Conservation (phyloP, 2,797 vertebrate genomes). For the Poecilia gillii region DNA sequence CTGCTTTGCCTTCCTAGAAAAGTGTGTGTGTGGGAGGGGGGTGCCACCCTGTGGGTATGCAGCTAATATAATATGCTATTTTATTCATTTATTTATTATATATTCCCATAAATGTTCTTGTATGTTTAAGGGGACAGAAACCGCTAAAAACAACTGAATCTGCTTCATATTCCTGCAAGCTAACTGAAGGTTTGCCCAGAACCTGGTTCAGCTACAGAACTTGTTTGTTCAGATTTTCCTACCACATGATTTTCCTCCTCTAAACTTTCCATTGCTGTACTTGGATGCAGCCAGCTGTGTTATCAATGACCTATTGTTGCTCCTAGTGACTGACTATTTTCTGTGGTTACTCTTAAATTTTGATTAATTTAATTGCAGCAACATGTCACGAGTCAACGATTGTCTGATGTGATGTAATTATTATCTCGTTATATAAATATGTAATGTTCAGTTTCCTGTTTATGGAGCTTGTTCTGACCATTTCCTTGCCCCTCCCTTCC, state of each 20-base stretch:
- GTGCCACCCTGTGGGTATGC: background rate
- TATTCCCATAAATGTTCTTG: background rate
- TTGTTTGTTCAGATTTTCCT: background rate
- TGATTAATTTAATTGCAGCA: background rate
- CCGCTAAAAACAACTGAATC: background rate
- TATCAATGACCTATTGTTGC: background rate
- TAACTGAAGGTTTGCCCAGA: background rate
- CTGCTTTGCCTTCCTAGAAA: background rate
- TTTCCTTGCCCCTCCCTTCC: conserved; percentile 4
- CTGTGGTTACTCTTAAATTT: background rate
- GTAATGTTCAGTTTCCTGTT: conserved; percentile 11
- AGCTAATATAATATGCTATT: too few relatives aligned
- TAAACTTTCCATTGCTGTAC: background rate
- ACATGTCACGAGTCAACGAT: background rate
- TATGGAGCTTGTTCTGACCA: conserved; percentile 19
- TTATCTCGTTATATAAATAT: background rate
- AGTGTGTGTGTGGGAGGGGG: too few relatives aligned
- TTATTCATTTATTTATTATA: too few relatives aligned
- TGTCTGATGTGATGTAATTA: background rate
- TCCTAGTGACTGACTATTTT: background rate
- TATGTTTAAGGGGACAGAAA: background rate
- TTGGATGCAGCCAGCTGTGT: background rate
- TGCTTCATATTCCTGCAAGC: background rate
- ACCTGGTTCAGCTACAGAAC: background rate
- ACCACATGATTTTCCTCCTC: background rate